Evolutionary conservation across 2,888 invertebrate species (phyloP).

Genomic region (Andrena marginata): DNA sequence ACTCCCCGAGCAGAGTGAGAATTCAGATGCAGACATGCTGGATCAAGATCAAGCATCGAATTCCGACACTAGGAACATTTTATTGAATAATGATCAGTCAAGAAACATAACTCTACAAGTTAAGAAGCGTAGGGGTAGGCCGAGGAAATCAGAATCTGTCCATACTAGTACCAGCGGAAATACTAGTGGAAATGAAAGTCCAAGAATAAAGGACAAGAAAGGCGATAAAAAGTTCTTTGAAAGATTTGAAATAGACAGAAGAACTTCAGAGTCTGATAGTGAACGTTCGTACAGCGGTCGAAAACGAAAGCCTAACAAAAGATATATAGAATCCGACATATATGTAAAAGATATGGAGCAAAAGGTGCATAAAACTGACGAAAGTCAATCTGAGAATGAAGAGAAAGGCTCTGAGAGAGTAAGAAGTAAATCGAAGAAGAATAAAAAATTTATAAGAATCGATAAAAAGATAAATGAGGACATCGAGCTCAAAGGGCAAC

Average conservation of each 20-base stretch:
- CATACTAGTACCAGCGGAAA: constrained; percentile 30
- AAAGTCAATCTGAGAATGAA: constrained; percentile 81
- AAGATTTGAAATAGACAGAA: constrained; percentile 67
- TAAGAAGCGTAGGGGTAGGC: constrained; percentile 76
- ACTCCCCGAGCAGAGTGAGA: constrained; percentile 74
- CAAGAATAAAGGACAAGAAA: constrained; percentile 48
- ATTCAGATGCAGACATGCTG: constrained; percentile 69
- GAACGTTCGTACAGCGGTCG: constrained; percentile 77
- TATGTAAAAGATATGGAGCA: constrained; percentile 76
- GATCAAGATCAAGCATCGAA: constrained; percentile 52
- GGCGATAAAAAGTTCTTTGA: constrained; percentile 43
- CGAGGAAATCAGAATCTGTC: constrained; percentile 66
- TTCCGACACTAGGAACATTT: constrained; percentile 36
- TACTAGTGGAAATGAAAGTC: constrained; percentile 50
- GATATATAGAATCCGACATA: constrained; percentile 75
- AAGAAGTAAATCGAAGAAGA: constrained; percentile 63
- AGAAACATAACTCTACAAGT: constrained; percentile 26
- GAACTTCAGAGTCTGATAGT: constrained; percentile 77
- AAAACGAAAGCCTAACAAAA: constrained; percentile 78
- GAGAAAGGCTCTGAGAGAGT: constrained; percentile 69
- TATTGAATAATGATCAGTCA: constrained; percentile 29
- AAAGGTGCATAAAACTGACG: constrained; percentile 76
- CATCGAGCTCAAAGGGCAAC: constrained; percentile 59
- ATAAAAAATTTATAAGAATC: constrained; percentile 58
- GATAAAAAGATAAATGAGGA: constrained; percentile 49